A percentile compares a stretch with the other conserved stretches of the same genome.
Conservation (phyloP, 1,140 invertebrate species). For the Solenopsis invicta region DNA sequence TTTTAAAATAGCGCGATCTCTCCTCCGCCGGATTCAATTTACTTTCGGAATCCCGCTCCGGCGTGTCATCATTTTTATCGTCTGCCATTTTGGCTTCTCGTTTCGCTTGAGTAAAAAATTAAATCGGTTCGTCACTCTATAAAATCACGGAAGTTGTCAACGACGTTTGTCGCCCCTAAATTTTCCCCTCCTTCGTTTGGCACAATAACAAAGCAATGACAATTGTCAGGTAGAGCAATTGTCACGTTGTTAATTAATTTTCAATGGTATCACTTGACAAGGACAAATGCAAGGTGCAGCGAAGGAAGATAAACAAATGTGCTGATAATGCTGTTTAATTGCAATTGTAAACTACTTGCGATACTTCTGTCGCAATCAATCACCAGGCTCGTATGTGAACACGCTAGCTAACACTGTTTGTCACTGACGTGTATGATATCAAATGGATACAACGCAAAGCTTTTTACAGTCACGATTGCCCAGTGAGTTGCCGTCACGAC, state of each 20-base stretch:
- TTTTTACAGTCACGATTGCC: constrained; percentile 17
- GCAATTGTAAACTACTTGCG: neutral
- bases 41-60: constrained; percentile 29
- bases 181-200: neutral
- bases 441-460: constrained; percentile 40
- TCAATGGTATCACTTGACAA: neutral
- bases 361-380: neutral
- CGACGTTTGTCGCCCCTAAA: neutral
- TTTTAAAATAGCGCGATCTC: constrained; percentile 86
- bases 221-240: neutral
- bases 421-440: constrained; percentile 58
- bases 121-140: constrained; percentile 1
- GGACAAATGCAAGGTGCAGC: neutral
- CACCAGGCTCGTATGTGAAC: constrained; percentile 8
- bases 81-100: constrained; percentile 68
- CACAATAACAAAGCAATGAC: neutral
- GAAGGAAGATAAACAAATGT: neutral
- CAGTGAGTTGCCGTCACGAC: constrained; percentile 38
- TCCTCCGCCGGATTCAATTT: constrained; percentile 67
- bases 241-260: neutral
- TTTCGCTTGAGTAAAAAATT: constrained; percentile 5
- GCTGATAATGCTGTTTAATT: neutral
- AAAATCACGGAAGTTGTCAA: neutral
- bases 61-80: constrained; percentile 63
- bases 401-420: neutral